Conservation (phyloP, 2,888 invertebrate genomes). For the Oscheius myriophilus region DNA sequence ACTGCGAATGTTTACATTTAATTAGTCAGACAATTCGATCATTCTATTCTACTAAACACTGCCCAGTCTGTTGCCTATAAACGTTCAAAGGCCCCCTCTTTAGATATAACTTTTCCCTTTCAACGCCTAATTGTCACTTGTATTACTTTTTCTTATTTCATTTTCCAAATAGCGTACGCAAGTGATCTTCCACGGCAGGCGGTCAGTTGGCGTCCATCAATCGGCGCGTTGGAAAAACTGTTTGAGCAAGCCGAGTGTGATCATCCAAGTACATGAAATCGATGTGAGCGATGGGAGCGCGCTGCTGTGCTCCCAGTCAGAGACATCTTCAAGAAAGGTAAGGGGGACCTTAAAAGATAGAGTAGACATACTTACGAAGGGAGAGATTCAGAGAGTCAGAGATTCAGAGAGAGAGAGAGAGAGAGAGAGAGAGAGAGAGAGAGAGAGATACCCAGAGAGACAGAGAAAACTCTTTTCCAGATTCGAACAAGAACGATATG, state of each 20-base stretch:
- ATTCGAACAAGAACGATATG: slow-evolving; percentile 26
- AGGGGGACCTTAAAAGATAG: not conserved
- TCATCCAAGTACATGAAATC: slow-evolving; percentile 1
- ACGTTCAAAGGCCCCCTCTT: not conserved
- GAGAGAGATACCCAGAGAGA: no score
- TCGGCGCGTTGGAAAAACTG: slow-evolving; percentile 22
- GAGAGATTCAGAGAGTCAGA: no score
- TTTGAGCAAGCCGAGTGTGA: slow-evolving; percentile 16
- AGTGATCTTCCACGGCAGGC: not conserved
- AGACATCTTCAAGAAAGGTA: slow-evolving; percentile 16
- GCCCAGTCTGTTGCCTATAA: not conserved
- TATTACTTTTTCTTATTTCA: not conserved
- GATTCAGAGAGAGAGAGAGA: no score
- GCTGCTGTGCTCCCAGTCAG: slow-evolving; percentile 21
- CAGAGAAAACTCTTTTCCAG: not conserved
- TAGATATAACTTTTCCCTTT: not conserved
- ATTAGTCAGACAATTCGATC: not conserved
- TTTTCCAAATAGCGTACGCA: no score
- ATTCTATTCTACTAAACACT: slow-evolving; percentile 1
- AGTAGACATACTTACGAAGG: no score
- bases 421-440: no score
- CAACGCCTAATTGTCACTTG: not conserved
- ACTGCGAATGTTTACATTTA: not conserved
- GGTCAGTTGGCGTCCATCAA: slow-evolving; percentile 29
- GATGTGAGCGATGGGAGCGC: slow-evolving; percentile 20